Base-by-base conservation (phyloP, 2,888 invertebrate species). In the Pseudeuparius sepicola region DNA sequence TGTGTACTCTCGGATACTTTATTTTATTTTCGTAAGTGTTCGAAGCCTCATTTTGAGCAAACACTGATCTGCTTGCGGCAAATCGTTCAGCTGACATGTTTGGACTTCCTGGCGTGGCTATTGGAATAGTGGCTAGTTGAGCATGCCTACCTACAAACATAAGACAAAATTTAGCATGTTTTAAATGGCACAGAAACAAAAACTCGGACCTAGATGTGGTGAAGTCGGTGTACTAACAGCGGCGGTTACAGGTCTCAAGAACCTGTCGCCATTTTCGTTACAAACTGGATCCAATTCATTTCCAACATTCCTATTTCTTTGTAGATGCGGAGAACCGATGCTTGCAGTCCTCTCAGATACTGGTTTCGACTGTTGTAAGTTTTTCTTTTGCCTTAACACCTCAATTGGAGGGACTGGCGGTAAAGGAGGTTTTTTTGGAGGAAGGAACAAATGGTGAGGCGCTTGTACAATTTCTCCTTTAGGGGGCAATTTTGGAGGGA, bases 391-490 rank as follows among this genome's bases (percentile, higher is more conserved):
- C 50, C 75, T 61, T 46, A 74, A 54, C 4, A 71, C 68, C 55
- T 75, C 75, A 46, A 74, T 63, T 39, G 74, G 74, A 4, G 78
- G 75, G 25, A 78, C 73, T 12, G 80, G 79, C 39, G 81, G 80
- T 49, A 81, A 56, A 15, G 80, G 79, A 20, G 80, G 80, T 58
- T 80, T 82, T 53, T 78, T 78, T 6, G 79, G 79, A 14, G 77
- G 75, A 48, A 75, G 50, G 32, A 71, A 57, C 23, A 73, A 46
- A 26, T 73, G 72, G 2, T 72, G 67, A 1, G 73, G 59, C 4
- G 57, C 55, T 41, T 57, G 58, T 10, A 56, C 52, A 2, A 62
- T 58, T 10, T 63, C 66, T 7, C 71, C 67, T 9, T 54, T 39
- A 4, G 75, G 75, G 30, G 75, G 56, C 37, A 69, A 61, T 31